phyloP scores from a whole-genome alignment of 2,888 invertebrate genomes.

The Phyllotreta cruciferae region DNA sequence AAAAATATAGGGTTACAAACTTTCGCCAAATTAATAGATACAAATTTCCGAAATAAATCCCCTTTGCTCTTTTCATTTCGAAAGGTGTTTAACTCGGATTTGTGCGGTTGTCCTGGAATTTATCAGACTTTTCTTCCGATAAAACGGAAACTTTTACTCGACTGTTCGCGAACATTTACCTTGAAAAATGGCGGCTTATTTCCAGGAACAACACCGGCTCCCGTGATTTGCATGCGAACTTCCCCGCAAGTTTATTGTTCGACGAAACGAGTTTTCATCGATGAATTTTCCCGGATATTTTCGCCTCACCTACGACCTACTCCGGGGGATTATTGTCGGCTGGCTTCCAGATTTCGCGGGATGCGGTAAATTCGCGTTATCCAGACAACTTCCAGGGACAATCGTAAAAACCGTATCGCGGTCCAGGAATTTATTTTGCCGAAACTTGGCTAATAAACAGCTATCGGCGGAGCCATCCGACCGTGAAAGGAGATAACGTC shows the following conservation, averaged over 20 bases:
- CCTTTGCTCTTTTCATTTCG: no score
- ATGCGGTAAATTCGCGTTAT: no score
- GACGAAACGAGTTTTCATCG: conserved; percentile 6
- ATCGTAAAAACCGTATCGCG: no score
- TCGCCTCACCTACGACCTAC: no score
- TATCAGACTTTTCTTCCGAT: conserved; percentile 1
- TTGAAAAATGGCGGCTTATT: conserved; percentile 40
- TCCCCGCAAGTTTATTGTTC: conserved; percentile 11
- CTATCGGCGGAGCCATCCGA: conserved; percentile 33
- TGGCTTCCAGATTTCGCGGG: no score
- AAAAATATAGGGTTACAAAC: no score
- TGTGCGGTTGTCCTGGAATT: neutral
- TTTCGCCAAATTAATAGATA: no score
- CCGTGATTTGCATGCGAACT: conserved; percentile 39
- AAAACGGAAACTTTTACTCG: conserved; percentile 13
- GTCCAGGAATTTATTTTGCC: conserved; percentile 5
- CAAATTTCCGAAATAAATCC: no score
- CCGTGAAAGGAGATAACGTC: conserved; percentile 46
- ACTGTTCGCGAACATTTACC: conserved; percentile 35
- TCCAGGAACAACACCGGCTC: conserved; percentile 40
- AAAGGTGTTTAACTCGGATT: no score
- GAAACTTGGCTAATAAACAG: conserved; percentile 17
- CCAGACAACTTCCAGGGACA: no score
- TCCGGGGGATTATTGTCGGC: no score
- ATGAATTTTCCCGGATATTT: neutral